Percentiles rank a stretch among this genome's conserved stretches.
phyloP scores from a whole-genome alignment of 2,113 vertebrate species.

The Malurus elegans region DNA sequence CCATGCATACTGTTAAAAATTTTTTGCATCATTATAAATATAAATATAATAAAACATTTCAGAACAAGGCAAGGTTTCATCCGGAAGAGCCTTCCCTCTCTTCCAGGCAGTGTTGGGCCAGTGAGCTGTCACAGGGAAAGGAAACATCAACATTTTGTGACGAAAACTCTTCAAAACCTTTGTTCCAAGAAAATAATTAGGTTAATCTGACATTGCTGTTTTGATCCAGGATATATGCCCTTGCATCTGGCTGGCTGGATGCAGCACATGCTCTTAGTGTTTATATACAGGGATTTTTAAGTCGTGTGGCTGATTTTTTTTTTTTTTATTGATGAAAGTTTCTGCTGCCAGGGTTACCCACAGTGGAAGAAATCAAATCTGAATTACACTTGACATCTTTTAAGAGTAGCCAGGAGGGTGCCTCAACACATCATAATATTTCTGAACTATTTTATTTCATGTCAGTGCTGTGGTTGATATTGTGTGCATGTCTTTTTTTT shows the following conservation, averaged over 20 bases:
- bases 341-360: neutral
- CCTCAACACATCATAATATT: neutral
- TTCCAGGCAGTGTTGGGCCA: neutral
- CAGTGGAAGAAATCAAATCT: neutral
- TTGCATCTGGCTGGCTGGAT: neutral
- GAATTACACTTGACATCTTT: neutral
- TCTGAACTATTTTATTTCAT: neutral
- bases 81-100: neutral
- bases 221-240: neutral
- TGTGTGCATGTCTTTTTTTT: neutral
- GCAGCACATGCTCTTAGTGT: neutral
- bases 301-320: neutral
- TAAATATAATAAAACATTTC: neutral
- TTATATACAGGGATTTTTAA: neutral
- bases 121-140: neutral
- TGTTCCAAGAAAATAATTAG: slow-evolving; percentile 13
- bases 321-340: neutral
- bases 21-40: neutral
- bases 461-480: neutral
- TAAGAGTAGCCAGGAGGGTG: neutral
- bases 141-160: neutral
- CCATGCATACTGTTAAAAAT: neutral
- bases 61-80: neutral
- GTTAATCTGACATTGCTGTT: neutral
- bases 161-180: neutral